Evolutionary conservation across 2,113 vertebrate species (phyloP).

Genomic region (Acanthisitta chloris): DNA sequence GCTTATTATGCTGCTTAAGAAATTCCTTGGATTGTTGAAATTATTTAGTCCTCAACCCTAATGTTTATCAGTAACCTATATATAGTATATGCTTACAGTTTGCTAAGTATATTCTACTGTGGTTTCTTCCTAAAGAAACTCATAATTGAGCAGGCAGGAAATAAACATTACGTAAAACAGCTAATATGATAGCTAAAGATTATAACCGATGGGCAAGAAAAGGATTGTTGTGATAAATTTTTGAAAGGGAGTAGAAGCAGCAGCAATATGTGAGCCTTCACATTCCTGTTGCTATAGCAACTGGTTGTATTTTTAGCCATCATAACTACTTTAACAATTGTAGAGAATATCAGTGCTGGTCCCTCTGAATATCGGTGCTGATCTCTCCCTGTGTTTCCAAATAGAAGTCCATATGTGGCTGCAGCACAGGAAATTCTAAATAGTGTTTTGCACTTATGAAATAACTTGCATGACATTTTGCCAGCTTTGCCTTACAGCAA

Average conservation of each 20-base stretch:
- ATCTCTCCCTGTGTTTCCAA: not conserved
- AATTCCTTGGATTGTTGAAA: not conserved
- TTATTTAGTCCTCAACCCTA: not conserved
- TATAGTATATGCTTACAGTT: not conserved
- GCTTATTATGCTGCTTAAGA: not conserved
- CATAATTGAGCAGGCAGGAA: not conserved
- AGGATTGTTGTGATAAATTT: conserved; percentile 4
- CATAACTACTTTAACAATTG: not conserved
- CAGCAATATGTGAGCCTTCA: not conserved
- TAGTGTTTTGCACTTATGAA: not conserved
- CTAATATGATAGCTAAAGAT: not conserved
- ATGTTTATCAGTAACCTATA: not conserved
- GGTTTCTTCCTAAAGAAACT: not conserved
- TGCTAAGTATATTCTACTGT: not conserved
- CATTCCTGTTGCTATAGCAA: conserved; percentile 56
- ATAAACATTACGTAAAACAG: not conserved
- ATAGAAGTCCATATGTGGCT: not conserved
- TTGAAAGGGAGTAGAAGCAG: not conserved
- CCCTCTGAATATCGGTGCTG: not conserved
- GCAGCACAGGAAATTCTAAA: not conserved
- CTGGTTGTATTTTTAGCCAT: conserved; percentile 54
- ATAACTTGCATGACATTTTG: not conserved
- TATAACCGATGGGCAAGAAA: not conserved
- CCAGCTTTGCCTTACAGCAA: not conserved
- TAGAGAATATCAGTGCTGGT: not conserved